Evolutionary conservation across 2,888 invertebrate genomes (phyloP), one percentile per base, ranked within the genome.

Genomic region (Luperina testacea): DNA sequence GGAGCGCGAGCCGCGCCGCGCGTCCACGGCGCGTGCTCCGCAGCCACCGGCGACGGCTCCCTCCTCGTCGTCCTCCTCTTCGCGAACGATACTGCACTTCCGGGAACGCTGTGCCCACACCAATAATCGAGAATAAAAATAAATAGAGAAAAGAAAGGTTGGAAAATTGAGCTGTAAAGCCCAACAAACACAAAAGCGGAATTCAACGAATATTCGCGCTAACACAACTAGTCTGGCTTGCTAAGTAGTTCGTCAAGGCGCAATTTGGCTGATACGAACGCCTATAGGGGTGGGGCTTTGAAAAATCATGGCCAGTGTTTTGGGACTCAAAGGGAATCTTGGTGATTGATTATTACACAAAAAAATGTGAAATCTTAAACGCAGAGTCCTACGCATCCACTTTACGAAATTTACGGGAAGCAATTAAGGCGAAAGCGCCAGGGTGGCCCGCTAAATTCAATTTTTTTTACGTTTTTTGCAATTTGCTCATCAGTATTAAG

Each of bases 31-130:
- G 97, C 98, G 78, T 97, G 97, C 80, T 97, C 94, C 82, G 97
- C 97, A 90, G 87, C 94, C 82, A 97, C 97, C 90, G 87, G 97
- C 97, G 81, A 85, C 97, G 92, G 65, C 97, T 94, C 84, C 97
- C 89, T 98, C 99, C 91, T 99, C 99, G 92, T 98, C 98, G 91
- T 99, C 99, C 90, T 99, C 99, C 93, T 99, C 99, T 92, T 98
- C 98, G 89, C 98, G 98, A 42, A 99, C 99, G 90, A 99, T 99
- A 91, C 99, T 99, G 96, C 99, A 99, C 92, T 99, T 99, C 73
- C 99, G 97, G 45, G 98, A 97, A 73, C 98, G 97, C 97, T 98
- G 94, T 78, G 57, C 81, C 3, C 13, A 48, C 48, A 83, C 6
- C 15, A 42, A 69, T 8, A 27, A 48, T 24, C 7, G 27, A 78